phyloP scores from a whole-genome alignment of 64 coral and sea anemone genomes.

The Astreopora myriophthalma region DNA sequence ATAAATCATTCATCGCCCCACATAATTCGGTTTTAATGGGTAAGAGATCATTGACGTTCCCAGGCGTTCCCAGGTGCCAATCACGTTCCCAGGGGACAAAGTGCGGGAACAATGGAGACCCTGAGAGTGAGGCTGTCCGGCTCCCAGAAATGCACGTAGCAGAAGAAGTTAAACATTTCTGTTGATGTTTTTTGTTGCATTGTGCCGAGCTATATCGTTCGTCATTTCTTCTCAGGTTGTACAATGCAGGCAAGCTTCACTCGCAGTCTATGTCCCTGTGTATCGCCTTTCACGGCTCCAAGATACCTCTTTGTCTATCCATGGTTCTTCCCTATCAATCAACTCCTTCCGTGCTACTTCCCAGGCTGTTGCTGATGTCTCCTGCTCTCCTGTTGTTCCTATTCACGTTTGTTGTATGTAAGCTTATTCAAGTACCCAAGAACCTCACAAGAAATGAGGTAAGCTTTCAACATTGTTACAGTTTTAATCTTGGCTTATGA shows the following conservation, averaged over 20 bases:
- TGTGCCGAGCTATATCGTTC: not conserved
- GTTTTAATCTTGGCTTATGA: not conserved
- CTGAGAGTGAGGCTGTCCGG: too few relatives aligned
- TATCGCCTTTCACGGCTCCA: constrained; percentile 43
- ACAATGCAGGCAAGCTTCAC: constrained; percentile 16
- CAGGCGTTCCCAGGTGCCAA: too few relatives aligned
- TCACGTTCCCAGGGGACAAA: too few relatives aligned
- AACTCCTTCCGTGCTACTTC: constrained; percentile 14
- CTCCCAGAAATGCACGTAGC: too few relatives aligned
- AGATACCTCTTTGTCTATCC: constrained; percentile 31
- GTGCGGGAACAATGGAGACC: too few relatives aligned
- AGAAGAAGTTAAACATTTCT: not conserved
- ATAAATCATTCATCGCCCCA: too few relatives aligned
- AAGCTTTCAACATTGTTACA: not conserved
- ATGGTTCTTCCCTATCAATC: not conserved
- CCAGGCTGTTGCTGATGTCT: not conserved
- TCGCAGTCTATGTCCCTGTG: constrained; percentile 52
- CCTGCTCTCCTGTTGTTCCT: constrained; percentile 6
- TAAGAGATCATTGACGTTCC: too few relatives aligned
- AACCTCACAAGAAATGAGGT: constrained; percentile 1
- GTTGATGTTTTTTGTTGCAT: not conserved
- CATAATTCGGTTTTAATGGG: too few relatives aligned
- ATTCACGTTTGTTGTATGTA: constrained; percentile 38
- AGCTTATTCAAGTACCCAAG: not conserved
- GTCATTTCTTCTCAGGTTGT: constrained; percentile 23